Conservation (phyloP, 2,113 vertebrate genomes). For the cattle (Bos taurus) region DNA sequence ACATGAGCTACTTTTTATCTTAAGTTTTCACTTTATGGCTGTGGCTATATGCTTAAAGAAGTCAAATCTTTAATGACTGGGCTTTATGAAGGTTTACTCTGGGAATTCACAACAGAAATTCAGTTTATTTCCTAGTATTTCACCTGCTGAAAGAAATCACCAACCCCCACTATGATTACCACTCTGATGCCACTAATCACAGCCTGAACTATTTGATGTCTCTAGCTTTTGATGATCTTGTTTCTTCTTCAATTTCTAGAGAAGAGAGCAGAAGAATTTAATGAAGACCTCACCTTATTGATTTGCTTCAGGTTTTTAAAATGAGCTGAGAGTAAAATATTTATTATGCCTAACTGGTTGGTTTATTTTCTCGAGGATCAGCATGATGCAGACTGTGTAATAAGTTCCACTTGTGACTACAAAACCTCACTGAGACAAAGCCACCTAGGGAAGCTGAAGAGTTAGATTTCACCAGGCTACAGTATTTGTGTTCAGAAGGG, state of each 20-base stretch:
- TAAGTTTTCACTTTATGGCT: neutral
- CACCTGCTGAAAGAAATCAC: neutral
- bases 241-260: neutral
- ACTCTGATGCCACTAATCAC: neutral
- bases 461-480: neutral
- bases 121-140: neutral
- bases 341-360: neutral
- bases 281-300: neutral
- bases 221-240: neutral
- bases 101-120: neutral
- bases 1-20: neutral
- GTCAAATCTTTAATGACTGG: neutral
- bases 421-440: neutral
- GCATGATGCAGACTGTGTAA: neutral
- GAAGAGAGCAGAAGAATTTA: neutral
- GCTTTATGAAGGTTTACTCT: neutral
- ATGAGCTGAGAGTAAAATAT: neutral
- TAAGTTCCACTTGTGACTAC: neutral
- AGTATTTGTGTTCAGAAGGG: neutral
- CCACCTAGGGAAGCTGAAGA: neutral
- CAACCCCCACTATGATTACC: neutral
- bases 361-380: neutral
- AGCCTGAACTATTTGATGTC: neutral
- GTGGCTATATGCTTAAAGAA: neutral
- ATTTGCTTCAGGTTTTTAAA: constrained; percentile 30